phyloP scores from a whole-genome alignment of 2,113 vertebrate species.

The Laterallus jamaicensis region DNA sequence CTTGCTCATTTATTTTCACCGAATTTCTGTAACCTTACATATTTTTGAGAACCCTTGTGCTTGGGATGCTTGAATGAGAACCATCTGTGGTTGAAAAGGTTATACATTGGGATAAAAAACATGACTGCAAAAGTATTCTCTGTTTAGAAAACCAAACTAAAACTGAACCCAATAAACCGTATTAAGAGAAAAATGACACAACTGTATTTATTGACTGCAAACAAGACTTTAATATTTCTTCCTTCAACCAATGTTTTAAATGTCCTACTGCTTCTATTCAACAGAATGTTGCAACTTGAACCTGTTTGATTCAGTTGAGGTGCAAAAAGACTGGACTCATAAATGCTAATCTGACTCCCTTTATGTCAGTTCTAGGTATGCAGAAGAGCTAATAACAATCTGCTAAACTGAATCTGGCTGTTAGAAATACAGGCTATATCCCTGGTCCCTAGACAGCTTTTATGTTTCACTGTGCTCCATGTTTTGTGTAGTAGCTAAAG shows the following conservation, averaged over 20 bases:
- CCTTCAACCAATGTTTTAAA: not conserved
- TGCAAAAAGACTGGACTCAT: not conserved
- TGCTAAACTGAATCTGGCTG: not conserved
- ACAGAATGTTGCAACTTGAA: not conserved
- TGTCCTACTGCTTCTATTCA: not conserved
- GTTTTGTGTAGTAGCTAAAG: not conserved
- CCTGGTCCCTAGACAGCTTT: not conserved
- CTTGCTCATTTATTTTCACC: not conserved
- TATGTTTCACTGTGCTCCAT: not conserved
- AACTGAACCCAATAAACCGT: not conserved
- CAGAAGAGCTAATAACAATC: not conserved
- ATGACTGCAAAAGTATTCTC: not conserved
- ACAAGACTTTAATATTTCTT: slow-evolving; percentile 23
- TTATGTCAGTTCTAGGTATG: not conserved
- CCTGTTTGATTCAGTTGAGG: not conserved
- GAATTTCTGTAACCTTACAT: not conserved
- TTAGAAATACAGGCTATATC: not conserved
- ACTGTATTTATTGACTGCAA: not conserved
- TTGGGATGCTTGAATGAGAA: not conserved
- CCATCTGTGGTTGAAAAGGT: not conserved
- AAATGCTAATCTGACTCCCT: not conserved
- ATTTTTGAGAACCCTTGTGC: not conserved
- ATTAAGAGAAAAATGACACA: not conserved
- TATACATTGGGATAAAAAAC: not conserved
- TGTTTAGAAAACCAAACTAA: not conserved